Percentiles rank a stretch among this genome's conserved stretches.
These are phyloP conservation scores for Hemiprocne comata DNA, from an alignment of 2,113 vertebrate species.

Conservation along the genomic window DNA sequence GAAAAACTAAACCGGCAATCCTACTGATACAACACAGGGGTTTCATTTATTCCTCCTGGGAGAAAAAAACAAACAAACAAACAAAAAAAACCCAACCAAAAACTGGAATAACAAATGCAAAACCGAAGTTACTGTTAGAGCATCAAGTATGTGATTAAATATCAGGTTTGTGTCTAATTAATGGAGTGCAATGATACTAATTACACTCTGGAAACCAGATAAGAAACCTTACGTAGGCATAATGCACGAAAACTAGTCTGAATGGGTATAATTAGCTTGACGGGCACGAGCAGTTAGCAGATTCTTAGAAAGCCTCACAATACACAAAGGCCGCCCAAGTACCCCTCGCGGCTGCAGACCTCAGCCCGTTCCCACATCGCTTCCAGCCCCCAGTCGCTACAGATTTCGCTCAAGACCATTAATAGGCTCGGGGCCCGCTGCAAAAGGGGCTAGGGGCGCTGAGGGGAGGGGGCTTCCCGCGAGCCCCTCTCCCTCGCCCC, in stretches of 20 bases:
- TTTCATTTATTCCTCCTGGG: neutral
- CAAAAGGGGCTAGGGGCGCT: neutral
- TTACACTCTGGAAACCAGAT: neutral
- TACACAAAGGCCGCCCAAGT: neutral
- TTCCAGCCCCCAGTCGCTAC: neutral
- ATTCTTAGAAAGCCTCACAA: conserved; percentile 17
- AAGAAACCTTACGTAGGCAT: neutral
- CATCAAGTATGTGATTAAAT: neutral
- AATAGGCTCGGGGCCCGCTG: neutral
- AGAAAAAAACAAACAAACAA: no score
- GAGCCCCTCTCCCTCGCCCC: no score
- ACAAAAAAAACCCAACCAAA: neutral
- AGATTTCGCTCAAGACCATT: rapidly evolving
- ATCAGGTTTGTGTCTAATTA: neutral
- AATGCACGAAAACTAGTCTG: neutral
- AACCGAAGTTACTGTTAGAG: neutral
- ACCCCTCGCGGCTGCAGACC: neutral
- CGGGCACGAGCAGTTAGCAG: neutral
- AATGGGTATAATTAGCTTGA: neutral
- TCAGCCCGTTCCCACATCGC: neutral
- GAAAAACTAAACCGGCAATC: neutral
- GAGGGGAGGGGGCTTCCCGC: neutral
- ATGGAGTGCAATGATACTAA: neutral
- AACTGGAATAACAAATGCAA: neutral
- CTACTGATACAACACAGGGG: neutral